Conservation (phyloP, 1,140 invertebrate species). For the Conus ventricosus region DNA sequence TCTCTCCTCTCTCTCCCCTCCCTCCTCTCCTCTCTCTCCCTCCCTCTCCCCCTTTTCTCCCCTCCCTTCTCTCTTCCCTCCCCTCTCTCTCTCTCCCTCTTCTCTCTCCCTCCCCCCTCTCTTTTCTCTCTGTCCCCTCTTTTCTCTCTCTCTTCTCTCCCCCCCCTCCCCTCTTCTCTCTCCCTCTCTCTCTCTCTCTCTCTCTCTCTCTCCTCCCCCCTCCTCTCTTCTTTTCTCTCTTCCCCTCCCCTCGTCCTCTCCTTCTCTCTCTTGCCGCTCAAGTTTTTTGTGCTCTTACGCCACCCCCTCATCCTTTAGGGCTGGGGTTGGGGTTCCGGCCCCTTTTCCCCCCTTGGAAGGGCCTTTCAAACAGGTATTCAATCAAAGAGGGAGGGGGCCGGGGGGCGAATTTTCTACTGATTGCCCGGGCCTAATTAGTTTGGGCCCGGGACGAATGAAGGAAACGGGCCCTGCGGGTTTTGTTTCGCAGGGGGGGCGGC, state of each 20-base stretch:
- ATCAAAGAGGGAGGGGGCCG: no score
- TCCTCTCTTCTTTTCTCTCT: background rate
- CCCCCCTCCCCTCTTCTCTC: background rate
- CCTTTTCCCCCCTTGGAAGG: no score
- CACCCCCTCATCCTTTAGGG: background rate
- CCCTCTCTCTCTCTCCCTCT: constrained; percentile 1
- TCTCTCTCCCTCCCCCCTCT: background rate
- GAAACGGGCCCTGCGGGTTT: no score
- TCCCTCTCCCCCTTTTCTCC: no score
- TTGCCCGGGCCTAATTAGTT: no score
- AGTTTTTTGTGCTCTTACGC: no score
- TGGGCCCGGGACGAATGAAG: no score
- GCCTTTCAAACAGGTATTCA: no score
- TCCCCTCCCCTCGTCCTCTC: background rate
- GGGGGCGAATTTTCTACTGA: no score
- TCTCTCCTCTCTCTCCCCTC: no score
- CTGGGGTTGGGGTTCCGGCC: background rate
- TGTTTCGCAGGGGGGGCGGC: no score
- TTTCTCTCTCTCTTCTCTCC: background rate
- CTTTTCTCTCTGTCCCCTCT: background rate
- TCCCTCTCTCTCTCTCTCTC: background rate
- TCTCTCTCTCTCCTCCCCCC: background rate
- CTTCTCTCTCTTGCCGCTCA: background rate
- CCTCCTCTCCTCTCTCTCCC: no score
- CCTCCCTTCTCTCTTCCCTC: background rate